Evolutionary conservation across 2,888 invertebrate species (phyloP), one percentile per base, ranked within the genome.

Genomic region (Teinopalpus imperialis): DNA sequence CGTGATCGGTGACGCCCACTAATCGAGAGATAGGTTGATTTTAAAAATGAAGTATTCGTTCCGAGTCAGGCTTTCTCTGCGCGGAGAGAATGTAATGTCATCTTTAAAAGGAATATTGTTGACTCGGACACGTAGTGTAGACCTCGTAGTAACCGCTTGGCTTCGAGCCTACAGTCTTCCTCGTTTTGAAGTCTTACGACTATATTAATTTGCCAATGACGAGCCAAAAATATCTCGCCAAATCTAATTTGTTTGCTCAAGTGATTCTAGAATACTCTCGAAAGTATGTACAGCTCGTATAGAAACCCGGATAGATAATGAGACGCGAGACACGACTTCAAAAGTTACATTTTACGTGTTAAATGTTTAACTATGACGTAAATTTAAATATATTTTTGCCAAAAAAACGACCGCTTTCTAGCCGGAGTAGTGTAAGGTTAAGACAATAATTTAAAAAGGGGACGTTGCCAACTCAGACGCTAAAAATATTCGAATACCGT

Each of bases 101-200:
- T 56, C 65, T 67, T 68, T 66, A 71, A 73, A 75, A 75, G 78
- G 67, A 71, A 73, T 69, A 70, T 71, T 69, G 55, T 58, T 56
- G 54, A 72, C 54, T 78, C 81, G 81, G 82, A 66, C 83, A 79
- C 83, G 81, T 85, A 85, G 83, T 71, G 65, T 81, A 83, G 80
- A 78, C 70, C 81, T 69, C 61, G 65, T 85, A 83, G 82, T 68
- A 64, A 66, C n/a, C 69, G 85, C 85, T 86, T 86, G 74, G 86
- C 86, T 85, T 82, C 70, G 71, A 74, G 75, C 77, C 80, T 70
- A 70, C 67, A 71, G 83, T 85, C 81, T 85, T 82, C 79, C 80
- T 68, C 68, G 59, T 65, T 41, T 59, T 49, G 39, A 54, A 54
- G 60, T 56, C 62, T n/a, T 9, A 18, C 20, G 32, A 41, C 41